These are phyloP conservation scores for Elmis aenea DNA, from an alignment of 2,888 invertebrate species.

Conservation along the genomic window DNA sequence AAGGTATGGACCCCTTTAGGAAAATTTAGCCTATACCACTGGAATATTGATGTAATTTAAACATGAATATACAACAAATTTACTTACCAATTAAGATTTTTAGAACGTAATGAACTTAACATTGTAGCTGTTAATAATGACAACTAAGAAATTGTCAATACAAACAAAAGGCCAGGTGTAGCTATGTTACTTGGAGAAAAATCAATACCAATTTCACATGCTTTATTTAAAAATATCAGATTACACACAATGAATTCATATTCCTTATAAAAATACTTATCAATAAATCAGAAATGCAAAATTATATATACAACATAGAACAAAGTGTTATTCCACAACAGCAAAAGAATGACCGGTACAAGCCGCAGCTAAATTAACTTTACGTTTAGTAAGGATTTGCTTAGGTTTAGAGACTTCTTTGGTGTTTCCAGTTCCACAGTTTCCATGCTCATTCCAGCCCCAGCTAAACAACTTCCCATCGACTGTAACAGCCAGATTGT, in stretches of 20 bases:
- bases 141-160: slow-evolving; percentile 10
- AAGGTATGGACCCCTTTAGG: no score
- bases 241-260: slow-evolving; percentile 35
- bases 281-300: no score
- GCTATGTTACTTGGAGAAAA: no score
- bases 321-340: slow-evolving; percentile 40
- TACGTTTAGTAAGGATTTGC: slow-evolving; percentile 33
- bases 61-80: not conserved
- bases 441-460: slow-evolving; percentile 91
- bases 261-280: slow-evolving; percentile 42
- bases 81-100: slow-evolving; percentile 36
- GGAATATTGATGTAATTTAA: no score
- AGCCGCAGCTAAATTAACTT: slow-evolving; percentile 40
- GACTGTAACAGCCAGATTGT: slow-evolving; percentile 64
- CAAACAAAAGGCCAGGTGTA: slow-evolving; percentile 12
- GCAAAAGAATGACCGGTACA: slow-evolving; percentile 53
- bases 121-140: slow-evolving; percentile 23
- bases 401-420: slow-evolving; percentile 47
- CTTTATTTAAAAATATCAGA: slow-evolving; percentile 45
- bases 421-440: slow-evolving; percentile 65
- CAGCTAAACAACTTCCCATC: slow-evolving; percentile 67
- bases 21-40: no score
- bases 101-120: slow-evolving; percentile 37
- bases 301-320: slow-evolving; percentile 25
- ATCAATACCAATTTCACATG: slow-evolving; percentile 26